Evolutionary conservation across 2,113 vertebrate species (phyloP), one percentile per base, ranked within the genome.

Genomic region (Entomyzon cyanotis): DNA sequence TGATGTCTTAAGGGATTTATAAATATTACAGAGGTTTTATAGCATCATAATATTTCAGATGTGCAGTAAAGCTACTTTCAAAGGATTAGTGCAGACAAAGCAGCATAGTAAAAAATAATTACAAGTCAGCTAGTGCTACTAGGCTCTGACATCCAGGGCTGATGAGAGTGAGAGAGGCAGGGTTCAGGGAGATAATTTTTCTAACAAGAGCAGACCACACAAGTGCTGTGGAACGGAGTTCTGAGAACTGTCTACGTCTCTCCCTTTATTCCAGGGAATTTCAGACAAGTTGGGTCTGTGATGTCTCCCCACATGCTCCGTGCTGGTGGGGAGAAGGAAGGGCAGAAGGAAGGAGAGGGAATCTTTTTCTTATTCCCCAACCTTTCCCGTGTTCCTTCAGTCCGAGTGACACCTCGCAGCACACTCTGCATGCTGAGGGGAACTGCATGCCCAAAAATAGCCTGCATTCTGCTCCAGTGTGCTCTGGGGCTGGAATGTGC

Each of bases 1-100:
- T 96, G 96, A 97, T 98, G 98, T 98, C 98, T 98, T 97, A 97
- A 97, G 97, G 97, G 97, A 98, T 97, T 98, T 98, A 98, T 98
- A 97, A 98, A 98, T 98, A 98, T 98, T 97, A 98, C 97, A 96
- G 97, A 96, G 96, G 96, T 97, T 98, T 98, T 97, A 98, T 91
- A 82, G 97, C 97, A 95, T 96, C 97, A 96, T 97, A 96, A 98
- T 69, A 95, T 97, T 97, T 97, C 93, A 96, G 97, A 97, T 95
- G 94, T 96, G 96, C 97, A 96, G 97, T 96, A 97, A 98, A 97
- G 97, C 97, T 97, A 97, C 96, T 98, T 98, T 98, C 98, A 98
- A 98, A 98, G 97, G 98, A 98, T 98, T 98, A 98, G 94, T 93
- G 84, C 93, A 97, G 98, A 98, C 97, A 98, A 98, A 98, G 97